Evolutionary conservation across 2,888 invertebrate genomes (phyloP).

Genomic region (Pachymerium ferrugineum): DNA sequence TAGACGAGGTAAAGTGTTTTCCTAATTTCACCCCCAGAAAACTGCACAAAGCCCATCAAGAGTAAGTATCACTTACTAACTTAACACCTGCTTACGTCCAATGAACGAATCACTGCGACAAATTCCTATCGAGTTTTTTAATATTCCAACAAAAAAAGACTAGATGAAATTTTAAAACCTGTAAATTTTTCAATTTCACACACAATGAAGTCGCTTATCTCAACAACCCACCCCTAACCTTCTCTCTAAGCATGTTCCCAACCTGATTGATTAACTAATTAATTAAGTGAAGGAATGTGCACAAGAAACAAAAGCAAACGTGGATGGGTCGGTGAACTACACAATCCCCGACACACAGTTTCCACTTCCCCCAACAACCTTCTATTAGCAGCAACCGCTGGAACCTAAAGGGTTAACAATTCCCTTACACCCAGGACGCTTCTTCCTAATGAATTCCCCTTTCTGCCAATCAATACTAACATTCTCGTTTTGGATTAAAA

Average conservation of each 20-base stretch:
- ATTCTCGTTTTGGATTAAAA: neutral
- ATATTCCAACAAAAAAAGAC: neutral
- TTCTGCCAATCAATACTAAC: neutral
- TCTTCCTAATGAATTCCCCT: constrained; percentile 1
- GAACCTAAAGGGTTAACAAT: neutral
- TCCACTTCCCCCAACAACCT: neutral
- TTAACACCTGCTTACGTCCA: neutral
- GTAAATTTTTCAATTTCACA: neutral
- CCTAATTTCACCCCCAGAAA: constrained; percentile 25
- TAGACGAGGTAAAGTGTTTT: constrained; percentile 25
- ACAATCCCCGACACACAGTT: neutral
- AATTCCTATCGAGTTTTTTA: neutral
- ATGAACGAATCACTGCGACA: neutral
- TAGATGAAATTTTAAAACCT: neutral
- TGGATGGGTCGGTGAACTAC: neutral
- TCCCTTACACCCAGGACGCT: neutral
- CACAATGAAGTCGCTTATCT: constrained; percentile 6
- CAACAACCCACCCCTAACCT: neutral
- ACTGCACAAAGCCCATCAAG: constrained; percentile 22
- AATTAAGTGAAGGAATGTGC: constrained; percentile 15
- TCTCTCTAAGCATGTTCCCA: neutral
- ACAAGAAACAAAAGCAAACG: constrained; percentile 21
- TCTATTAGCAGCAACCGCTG: neutral
- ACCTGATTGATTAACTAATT: constrained; percentile 21
- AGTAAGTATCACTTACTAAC: constrained; percentile 18